Evolutionary conservation across 2,888 invertebrate species (phyloP).

Genomic region (Pelosia muscerda): DNA sequence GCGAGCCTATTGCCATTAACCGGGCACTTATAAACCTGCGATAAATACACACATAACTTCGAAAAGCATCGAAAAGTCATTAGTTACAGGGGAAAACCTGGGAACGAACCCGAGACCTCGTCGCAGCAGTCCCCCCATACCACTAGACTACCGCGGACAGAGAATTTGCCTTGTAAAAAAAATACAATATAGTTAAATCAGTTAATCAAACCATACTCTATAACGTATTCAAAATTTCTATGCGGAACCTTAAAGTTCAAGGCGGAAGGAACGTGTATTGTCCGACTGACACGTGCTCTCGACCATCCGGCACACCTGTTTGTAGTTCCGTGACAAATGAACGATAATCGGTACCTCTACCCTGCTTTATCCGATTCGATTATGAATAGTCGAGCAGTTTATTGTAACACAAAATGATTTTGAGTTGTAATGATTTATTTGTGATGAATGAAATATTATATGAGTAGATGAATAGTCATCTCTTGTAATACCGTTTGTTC

Average conservation of each 20-base stretch:
- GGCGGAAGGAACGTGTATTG: slow-evolving; percentile 71
- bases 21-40: too few species aligned
- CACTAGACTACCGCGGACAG: too few species aligned
- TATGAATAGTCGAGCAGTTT: slow-evolving; percentile 10
- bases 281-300: slow-evolving; percentile 64
- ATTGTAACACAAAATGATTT: slow-evolving; percentile 23
- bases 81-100: too few species aligned
- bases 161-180: not conserved
- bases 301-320: slow-evolving; percentile 73
- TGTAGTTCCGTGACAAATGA: slow-evolving; percentile 63
- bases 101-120: too few species aligned
- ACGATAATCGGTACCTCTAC: slow-evolving; percentile 25
- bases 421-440: slow-evolving; percentile 5
- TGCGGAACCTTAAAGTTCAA: slow-evolving; percentile 46
- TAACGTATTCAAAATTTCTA: slow-evolving; percentile 5
- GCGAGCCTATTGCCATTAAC: too few species aligned
- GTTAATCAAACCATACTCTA: not conserved
- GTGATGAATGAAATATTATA: not conserved
- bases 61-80: too few species aligned
- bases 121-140: too few species aligned
- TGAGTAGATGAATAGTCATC: not conserved
- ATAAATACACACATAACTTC: too few species aligned
- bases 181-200: not conserved
- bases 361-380: slow-evolving; percentile 15
- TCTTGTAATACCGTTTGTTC: slow-evolving; percentile 3